Percentiles rank a stretch among this genome's conserved stretches.
phyloP scores from a whole-genome alignment of 1,140 invertebrate genomes.

The Samia ricini region DNA sequence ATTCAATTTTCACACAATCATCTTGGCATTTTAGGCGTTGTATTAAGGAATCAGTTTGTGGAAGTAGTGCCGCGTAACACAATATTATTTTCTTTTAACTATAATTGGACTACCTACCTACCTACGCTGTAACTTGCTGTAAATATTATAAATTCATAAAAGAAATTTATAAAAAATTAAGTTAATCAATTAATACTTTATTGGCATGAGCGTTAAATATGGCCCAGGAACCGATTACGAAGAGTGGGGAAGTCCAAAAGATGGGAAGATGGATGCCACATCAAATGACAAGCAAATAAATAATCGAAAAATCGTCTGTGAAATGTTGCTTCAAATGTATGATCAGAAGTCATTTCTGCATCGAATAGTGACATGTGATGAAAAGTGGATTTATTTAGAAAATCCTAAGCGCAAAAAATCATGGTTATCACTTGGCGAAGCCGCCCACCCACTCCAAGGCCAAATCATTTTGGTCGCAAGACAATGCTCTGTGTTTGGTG shows the following conservation, averaged over 20 bases:
- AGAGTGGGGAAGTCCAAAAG: neutral
- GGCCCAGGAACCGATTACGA: neutral
- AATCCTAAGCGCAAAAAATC: constrained; percentile 17
- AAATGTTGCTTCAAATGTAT: neutral
- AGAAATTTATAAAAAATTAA: too few relatives aligned
- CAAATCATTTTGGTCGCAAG: constrained; percentile 19
- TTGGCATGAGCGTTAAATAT: neutral
- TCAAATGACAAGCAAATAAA: neutral
- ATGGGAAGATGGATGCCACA: neutral
- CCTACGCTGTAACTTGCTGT: too few relatives aligned
- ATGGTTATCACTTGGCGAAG: constrained; percentile 22
- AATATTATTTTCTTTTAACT: too few relatives aligned
- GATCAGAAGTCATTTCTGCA: neutral
- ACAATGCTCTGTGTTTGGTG: constrained; percentile 39
- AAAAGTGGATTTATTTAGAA: constrained; percentile 11
- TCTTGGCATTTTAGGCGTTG: too few relatives aligned
- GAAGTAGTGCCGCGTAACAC: too few relatives aligned
- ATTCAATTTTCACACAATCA: too few relatives aligned
- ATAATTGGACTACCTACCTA: too few relatives aligned
- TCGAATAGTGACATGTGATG: constrained; percentile 9
- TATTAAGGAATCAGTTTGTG: too few relatives aligned
- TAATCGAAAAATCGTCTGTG: neutral
- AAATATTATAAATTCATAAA: too few relatives aligned
- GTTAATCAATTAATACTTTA: too few relatives aligned
- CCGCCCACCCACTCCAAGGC: constrained; percentile 20